phyloP scores from a whole-genome alignment of 1,140 invertebrate genomes.

The Scaptomyza pallida region DNA sequence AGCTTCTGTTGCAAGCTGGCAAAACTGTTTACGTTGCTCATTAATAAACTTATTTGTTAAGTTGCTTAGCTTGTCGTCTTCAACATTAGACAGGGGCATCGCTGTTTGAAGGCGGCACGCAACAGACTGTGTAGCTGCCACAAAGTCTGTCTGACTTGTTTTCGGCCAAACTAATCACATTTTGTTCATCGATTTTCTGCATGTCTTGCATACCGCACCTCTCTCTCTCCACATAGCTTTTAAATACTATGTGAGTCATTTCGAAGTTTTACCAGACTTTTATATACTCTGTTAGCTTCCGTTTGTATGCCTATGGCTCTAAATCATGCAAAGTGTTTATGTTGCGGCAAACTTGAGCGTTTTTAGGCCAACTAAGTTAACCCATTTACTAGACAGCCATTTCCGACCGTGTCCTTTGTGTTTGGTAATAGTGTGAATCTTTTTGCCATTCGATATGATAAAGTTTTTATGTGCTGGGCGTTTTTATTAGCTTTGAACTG shows the following conservation, averaged over 20 bases:
- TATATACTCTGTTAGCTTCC: slow-evolving; percentile 11
- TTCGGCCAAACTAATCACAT: slow-evolving; percentile 66
- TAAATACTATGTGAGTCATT: slow-evolving; percentile 53
- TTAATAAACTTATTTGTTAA: slow-evolving; percentile 80
- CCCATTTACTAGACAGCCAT: slow-evolving; percentile 54
- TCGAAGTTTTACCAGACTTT: slow-evolving; percentile 9
- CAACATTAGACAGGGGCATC: slow-evolving; percentile 10
- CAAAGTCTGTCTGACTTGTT: neutral
- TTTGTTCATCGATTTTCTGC: slow-evolving; percentile 67
- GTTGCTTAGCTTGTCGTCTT: slow-evolving; percentile 42
- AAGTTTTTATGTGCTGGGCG: slow-evolving; percentile 59
- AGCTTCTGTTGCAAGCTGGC: neutral
- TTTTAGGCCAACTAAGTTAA: slow-evolving; percentile 76
- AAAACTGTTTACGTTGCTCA: slow-evolving; percentile 61
- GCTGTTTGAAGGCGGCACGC: slow-evolving; percentile 36
- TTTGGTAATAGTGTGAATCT: slow-evolving; percentile 54
- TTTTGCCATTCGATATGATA: slow-evolving; percentile 25
- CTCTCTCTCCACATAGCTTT: too few species aligned
- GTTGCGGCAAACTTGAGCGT: slow-evolving; percentile 70
- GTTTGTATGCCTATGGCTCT: slow-evolving; percentile 53
- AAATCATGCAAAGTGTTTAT: slow-evolving; percentile 74
- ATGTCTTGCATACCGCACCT: neutral
- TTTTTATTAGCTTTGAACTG: slow-evolving; percentile 71
- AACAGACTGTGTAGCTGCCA: slow-evolving; percentile 33
- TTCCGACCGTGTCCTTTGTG: slow-evolving; percentile 12